These are phyloP conservation scores for Sebastes cheni DNA, from an alignment of 2,797 vertebrate species.

Conservation along the genomic window DNA sequence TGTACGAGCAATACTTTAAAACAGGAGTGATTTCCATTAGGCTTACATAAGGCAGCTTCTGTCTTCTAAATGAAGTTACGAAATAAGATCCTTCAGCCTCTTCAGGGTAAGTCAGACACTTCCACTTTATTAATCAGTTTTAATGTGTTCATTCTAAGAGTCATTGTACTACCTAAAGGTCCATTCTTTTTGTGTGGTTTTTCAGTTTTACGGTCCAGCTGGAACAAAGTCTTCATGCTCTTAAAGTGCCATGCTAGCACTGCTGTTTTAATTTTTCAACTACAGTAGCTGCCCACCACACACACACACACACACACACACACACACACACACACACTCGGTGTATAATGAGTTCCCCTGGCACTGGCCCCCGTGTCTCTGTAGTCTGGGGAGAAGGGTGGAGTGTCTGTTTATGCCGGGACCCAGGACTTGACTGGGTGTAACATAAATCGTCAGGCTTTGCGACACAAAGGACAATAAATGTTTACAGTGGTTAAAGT, in stretches of 20 bases:
- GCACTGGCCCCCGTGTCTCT: conserved; percentile 53
- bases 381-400: conserved; percentile 67
- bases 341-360: conserved; percentile 71
- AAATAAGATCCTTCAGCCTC: conserved; percentile 59
- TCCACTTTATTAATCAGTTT: conserved; percentile 60
- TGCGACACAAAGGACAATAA: conserved; percentile 66
- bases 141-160: conserved; percentile 42
- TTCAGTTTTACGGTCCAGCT: conserved; percentile 54
- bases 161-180: conserved; percentile 9
- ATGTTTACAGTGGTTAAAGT: conserved; percentile 62
- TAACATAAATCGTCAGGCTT: conserved; percentile 57
- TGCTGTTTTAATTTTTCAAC: conserved; percentile 62
- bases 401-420: conserved; percentile 59
- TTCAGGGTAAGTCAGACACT: conserved; percentile 40
- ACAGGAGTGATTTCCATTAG: conserved; percentile 65
- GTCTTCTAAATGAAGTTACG: conserved; percentile 54
- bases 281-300: conserved; percentile 60
- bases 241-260: conserved; percentile 46
- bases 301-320: conserved; percentile 21
- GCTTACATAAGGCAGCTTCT: conserved; percentile 62
- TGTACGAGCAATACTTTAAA: conserved; percentile 31
- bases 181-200: conserved; percentile 48
- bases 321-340: conserved; percentile 20
- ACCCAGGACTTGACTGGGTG: conserved; percentile 56
- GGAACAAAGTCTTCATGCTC: conserved; percentile 47